These are phyloP conservation scores for Neelides sp. DNA, from an alignment of 1,140 invertebrate species.

Conservation along the genomic window DNA sequence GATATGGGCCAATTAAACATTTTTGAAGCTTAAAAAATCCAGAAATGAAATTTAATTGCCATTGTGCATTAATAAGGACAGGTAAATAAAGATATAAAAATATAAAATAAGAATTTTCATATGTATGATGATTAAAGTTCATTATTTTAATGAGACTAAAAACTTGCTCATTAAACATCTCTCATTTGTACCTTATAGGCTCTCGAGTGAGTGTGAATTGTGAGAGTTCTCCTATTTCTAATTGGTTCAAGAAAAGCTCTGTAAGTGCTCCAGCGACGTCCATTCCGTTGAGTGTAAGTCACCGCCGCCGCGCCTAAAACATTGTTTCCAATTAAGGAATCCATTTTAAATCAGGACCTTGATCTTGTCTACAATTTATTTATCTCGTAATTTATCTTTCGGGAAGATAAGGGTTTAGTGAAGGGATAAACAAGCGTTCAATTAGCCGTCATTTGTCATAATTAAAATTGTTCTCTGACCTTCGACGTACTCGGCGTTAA, in stretches of 20 bases:
- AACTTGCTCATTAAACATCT: no score
- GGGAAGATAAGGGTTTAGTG: no score
- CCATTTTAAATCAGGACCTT: no score
- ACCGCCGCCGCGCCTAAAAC: conserved; percentile 25
- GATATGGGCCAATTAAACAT: background rate
- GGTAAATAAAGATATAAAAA: background rate
- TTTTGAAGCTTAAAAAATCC: no score
- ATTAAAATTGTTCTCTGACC: conserved; percentile 7
- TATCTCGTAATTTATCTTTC: no score
- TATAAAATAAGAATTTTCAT: background rate
- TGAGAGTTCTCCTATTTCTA: conserved; percentile 20
- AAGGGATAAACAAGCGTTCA: no score
- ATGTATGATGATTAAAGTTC: no score
- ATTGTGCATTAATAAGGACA: background rate
- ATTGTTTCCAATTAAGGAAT: background rate
- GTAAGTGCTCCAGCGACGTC: conserved; percentile 27
- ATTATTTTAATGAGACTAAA: no score
- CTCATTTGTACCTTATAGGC: conserved; percentile 31
- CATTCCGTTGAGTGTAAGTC: conserved; percentile 24
- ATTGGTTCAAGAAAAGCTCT: conserved; percentile 27
- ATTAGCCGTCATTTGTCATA: no score
- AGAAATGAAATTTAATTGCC: background rate
- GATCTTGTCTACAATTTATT: no score
- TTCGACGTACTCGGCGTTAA: conserved; percentile 25
- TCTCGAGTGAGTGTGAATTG: conserved; percentile 22